These are phyloP conservation scores for Megalurothrips usitatus DNA, from an alignment of 2,888 invertebrate species.

Conservation along the genomic window DNA sequence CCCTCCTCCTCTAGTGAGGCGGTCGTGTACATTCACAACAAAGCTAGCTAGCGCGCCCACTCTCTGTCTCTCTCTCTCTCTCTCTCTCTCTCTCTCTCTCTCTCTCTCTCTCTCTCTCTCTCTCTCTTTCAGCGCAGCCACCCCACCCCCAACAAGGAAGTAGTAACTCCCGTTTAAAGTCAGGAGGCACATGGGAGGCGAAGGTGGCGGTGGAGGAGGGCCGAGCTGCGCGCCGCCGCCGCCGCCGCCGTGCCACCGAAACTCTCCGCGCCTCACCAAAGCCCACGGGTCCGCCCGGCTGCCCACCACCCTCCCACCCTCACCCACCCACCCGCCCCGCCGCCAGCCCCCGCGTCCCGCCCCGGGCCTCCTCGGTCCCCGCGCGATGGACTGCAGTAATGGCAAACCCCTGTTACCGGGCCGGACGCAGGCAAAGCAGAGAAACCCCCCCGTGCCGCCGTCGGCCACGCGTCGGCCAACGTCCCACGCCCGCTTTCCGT, in stretches of 20 bases:
- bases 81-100: not conserved
- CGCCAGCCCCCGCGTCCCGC: not conserved
- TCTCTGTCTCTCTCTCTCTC: too few species aligned
- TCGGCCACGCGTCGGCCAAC: too few species aligned
- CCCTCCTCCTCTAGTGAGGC: not conserved
- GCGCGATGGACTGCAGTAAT: conserved; percentile 4
- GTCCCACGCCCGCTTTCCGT: too few species aligned
- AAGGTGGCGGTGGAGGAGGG: not conserved
- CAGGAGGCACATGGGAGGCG: conserved; percentile 8
- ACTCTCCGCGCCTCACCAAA: too few species aligned
- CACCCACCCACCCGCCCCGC: not conserved
- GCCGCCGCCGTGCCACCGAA: not conserved
- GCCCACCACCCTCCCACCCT: not conserved
- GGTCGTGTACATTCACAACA: too few species aligned
- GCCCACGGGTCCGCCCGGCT: too few species aligned
- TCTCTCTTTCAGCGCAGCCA: not conserved
- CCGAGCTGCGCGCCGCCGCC: too few species aligned
- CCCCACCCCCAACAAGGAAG: not conserved
- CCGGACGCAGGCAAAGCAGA: not conserved
- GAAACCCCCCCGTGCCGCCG: not conserved
- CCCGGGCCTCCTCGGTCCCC: not conserved
- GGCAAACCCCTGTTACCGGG: not conserved
- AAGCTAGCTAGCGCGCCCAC: too few species aligned
- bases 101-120: not conserved
- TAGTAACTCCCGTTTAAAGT: conserved; percentile 12